Base-by-base conservation (phyloP, 2,888 invertebrate species). In the Orchesellides sinensis region DNA sequence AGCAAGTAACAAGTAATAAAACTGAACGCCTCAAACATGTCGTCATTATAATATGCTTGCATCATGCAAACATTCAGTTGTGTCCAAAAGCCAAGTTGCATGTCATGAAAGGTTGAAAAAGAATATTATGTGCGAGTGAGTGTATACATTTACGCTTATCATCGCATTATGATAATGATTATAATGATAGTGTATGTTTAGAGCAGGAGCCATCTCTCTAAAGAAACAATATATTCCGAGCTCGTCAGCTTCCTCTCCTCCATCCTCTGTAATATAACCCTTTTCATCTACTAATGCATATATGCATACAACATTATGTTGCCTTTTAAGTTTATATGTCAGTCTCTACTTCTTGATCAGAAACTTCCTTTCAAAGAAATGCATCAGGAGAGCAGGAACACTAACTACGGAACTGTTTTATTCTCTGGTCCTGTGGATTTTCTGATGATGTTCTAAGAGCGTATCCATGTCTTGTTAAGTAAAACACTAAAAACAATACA, bases 391-490 rank as follows among this genome's bases (percentile, higher is more conserved):
- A n/a, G n/a, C n/a, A n/a, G n/a, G n/a, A n/a, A n/a, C n/a, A n/a
- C n/a, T n/a, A n/a, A n/a, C n/a, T n/a, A n/a, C n/a, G n/a, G n/a
- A n/a, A n/a, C n/a, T n/a, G n/a, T n/a, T n/a, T n/a, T n/a, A n/a
- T n/a, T n/a, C n/a, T n/a, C n/a, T 14, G n/a, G 47, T 47, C 47
- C 14, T 47, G 47, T 14, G 47, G 47, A 14, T 35, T 47, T 12
- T 47, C n/a, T 47, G 47, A 47, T 47, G 8, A 35, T 47, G 47
- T 47, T 17, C 17, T 47, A 47, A 47, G 47, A 54, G 54, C 54
- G 54, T 54, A 61, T 61, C 61, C 61, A 35, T 61, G 27, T 61
- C 61, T 19, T 59, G 54, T 54, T 23, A 54, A 54, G 3, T n/a
- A n/a, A n/a, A n/a, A n/a, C n/a, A n/a, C n/a, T n/a, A n/a, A n/a